phyloP scores from a whole-genome alignment of 2,113 vertebrate genomes.

The Limnothrissa miodon region DNA sequence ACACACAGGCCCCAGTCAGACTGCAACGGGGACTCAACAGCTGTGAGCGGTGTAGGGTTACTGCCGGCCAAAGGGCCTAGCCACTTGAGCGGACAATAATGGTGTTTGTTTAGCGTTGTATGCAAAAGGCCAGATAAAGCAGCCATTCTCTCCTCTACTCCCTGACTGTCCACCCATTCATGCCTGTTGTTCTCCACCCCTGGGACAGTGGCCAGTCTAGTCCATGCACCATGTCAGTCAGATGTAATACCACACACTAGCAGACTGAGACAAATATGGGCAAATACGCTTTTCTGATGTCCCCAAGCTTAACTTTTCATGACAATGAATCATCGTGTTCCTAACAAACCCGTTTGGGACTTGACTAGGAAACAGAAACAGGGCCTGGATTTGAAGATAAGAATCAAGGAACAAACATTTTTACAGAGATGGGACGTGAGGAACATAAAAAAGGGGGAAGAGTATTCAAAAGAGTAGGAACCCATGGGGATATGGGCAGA shows the following conservation, averaged over 20 bases:
- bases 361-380: background rate
- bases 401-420: background rate
- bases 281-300: background rate
- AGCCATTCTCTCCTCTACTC: background rate
- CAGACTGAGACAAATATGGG: background rate
- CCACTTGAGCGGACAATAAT: conserved; percentile 27
- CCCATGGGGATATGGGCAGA: background rate
- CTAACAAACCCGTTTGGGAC: background rate
- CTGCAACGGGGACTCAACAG: background rate
- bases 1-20: background rate
- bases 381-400: background rate
- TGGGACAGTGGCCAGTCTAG: background rate
- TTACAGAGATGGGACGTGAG: background rate
- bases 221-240: background rate
- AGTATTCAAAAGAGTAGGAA: too few relatives aligned
- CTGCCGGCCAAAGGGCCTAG: background rate
- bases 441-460: background rate
- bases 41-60: background rate
- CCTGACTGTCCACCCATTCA: background rate
- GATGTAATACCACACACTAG: background rate
- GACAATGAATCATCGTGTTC: background rate
- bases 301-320: background rate
- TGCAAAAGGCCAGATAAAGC: conserved; percentile 35
- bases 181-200: background rate
- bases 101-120: conserved; percentile 28